Percentiles rank a stretch among this genome's conserved stretches.
Conservation (phyloP, 2,888 invertebrate genomes). For the Cotesia congregata region DNA sequence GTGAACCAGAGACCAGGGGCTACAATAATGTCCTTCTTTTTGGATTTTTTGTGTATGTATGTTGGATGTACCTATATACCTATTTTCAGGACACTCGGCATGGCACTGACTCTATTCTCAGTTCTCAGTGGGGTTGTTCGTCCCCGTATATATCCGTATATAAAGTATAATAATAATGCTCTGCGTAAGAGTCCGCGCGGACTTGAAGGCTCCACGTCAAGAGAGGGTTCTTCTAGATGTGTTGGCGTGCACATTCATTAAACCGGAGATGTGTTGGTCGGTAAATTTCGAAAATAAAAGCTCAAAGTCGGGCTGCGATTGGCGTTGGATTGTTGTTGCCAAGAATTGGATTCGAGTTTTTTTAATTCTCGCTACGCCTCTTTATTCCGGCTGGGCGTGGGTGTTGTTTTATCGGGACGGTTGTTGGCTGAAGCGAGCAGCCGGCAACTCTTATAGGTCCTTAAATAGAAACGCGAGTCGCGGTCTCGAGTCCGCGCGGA, state of each 20-base stretch:
- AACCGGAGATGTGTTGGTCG: background rate
- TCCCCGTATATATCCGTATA: constrained; percentile 44
- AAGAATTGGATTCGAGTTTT: constrained; percentile 60
- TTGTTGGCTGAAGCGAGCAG: constrained; percentile 52
- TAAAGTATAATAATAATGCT: constrained; percentile 58
- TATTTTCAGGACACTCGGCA: constrained; percentile 26
- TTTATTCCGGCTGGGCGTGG: constrained; percentile 61
- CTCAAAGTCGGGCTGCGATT: constrained; percentile 38
- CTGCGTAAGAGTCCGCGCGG: constrained; percentile 64
- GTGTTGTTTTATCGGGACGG: constrained; percentile 55
- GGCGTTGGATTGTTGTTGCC: constrained; percentile 36
- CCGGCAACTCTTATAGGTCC: constrained; percentile 55
- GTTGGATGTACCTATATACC: constrained; percentile 19
- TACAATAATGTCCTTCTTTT: constrained; percentile 41
- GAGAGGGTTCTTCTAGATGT: constrained; percentile 15
- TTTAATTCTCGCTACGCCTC: constrained; percentile 60
- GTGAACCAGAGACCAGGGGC: background rate
- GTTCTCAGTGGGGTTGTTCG: constrained; percentile 45
- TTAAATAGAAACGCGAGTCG: background rate
- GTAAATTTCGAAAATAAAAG: background rate
- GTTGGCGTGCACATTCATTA: background rate
- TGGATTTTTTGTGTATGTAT: constrained; percentile 47
- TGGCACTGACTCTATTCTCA: constrained; percentile 44
- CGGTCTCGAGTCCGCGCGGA: constrained; percentile 62
- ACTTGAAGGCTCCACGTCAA: constrained; percentile 57